These are phyloP conservation scores for Diplazon laetatorius DNA, from an alignment of 2,888 invertebrate species.

Conservation along the genomic window DNA sequence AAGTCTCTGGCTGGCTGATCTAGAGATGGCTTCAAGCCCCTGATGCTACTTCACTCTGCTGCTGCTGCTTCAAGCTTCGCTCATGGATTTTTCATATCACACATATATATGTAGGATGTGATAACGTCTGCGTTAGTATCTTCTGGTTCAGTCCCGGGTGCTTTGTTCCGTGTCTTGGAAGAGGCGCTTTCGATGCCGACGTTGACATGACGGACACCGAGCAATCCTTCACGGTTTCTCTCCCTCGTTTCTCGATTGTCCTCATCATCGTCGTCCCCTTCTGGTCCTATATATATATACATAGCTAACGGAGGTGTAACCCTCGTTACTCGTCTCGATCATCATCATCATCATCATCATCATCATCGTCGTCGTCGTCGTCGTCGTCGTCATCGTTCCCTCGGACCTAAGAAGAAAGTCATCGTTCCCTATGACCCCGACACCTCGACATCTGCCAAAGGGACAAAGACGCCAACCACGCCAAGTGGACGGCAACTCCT, in stretches of 20 bases:
- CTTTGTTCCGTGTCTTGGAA: background rate
- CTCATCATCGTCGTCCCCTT: constrained; percentile 2
- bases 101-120: no score
- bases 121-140: background rate
- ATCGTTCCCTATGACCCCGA: no score
- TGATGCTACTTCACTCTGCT: no score
- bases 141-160: constrained; percentile 6
- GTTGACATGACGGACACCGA: background rate
- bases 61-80: no score
- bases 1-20: no score
- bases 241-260: constrained; percentile 15
- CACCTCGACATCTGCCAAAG: no score
- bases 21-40: no score
- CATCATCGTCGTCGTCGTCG: no score
- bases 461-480: background rate
- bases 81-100: no score
- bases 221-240: background rate
- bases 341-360: background rate
- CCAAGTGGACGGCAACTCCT: background rate
- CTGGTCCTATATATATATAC: background rate
- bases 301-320: background rate
- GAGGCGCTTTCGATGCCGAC: background rate
- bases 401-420: no score
- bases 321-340: constrained; percentile 10
- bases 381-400: no score